phyloP scores from a whole-genome alignment of 2,113 vertebrate species.

The Sisor rabdophorus region DNA sequence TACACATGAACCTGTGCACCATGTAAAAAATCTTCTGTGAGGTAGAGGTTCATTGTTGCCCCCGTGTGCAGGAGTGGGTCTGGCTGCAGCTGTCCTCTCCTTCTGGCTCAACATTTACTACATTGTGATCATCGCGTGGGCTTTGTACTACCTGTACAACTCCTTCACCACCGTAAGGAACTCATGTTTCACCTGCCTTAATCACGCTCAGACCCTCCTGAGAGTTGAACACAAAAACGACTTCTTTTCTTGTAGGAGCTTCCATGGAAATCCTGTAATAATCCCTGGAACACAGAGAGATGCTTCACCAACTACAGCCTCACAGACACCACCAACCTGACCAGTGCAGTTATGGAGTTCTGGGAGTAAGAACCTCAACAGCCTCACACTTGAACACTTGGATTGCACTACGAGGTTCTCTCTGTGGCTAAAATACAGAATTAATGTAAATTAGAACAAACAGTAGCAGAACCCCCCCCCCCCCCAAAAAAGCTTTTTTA shows the following conservation, averaged over 20 bases:
- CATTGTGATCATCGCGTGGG: constrained; percentile 97
- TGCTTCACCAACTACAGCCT: constrained; percentile 94
- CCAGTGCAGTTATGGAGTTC: constrained; percentile 90
- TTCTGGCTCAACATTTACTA: constrained; percentile 99
- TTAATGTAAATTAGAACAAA: too few relatives aligned
- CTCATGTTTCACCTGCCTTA: neutral
- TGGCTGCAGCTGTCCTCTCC: constrained; percentile 91
- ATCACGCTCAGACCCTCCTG: neutral
- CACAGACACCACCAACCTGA: constrained; percentile 87
- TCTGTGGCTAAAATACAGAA: too few relatives aligned
- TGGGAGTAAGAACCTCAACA: constrained; percentile 86
- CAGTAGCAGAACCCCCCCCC: too few relatives aligned
- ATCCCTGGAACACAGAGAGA: constrained; percentile 92
- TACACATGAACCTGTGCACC: neutral
- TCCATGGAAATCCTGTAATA: constrained; percentile 93
- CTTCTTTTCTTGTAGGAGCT: constrained; percentile 71
- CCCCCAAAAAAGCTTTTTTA: too few relatives aligned
- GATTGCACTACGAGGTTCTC: too few relatives aligned
- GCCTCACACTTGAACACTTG: too few relatives aligned
- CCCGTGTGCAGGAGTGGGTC: constrained; percentile 80
- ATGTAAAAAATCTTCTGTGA: neutral
- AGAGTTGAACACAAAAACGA: neutral
- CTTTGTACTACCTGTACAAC: constrained; percentile 96
- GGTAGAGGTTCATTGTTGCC: neutral
- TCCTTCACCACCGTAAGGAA: constrained; percentile 91